phyloP scores from a whole-genome alignment of 2,888 invertebrate species.

The Drosophila infuscata region DNA sequence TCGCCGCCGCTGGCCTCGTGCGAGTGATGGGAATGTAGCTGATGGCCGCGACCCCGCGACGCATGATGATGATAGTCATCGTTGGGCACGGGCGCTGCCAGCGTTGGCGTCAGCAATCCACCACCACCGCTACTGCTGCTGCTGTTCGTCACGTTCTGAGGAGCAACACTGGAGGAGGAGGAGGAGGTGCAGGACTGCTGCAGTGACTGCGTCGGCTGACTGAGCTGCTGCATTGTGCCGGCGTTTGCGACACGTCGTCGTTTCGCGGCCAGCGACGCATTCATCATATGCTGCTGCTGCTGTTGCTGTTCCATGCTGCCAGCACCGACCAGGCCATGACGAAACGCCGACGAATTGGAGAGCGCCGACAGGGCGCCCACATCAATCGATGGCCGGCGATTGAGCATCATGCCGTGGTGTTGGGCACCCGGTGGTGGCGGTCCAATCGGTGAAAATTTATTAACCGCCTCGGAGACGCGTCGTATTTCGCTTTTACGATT shows the following conservation, averaged over 20 bases:
- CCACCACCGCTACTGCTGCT: constrained; percentile 40
- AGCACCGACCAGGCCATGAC: constrained; percentile 77
- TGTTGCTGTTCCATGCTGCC: constrained; percentile 71
- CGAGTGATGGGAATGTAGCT: constrained; percentile 86
- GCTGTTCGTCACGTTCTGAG: constrained; percentile 1
- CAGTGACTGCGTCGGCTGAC: constrained; percentile 53
- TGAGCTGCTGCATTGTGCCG: constrained; percentile 49
- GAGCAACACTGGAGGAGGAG: constrained; percentile 5
- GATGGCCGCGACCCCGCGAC: constrained; percentile 86
- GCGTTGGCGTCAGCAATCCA: constrained; percentile 28
- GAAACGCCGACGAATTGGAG: constrained; percentile 64
- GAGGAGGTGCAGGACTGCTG: constrained; percentile 21
- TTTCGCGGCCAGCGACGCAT: constrained; percentile 85
- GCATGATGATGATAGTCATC: constrained; percentile 84
- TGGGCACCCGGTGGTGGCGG: constrained; percentile 62
- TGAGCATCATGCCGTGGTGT: constrained; percentile 78
- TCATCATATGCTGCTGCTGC: constrained; percentile 66
- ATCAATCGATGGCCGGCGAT: constrained; percentile 86
- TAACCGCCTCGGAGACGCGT: constrained; percentile 85
- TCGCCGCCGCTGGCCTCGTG: constrained; percentile 87
- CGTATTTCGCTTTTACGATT: constrained; percentile 86
- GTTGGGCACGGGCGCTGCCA: constrained; percentile 67
- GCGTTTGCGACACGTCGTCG: constrained; percentile 85
- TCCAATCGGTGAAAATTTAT: constrained; percentile 70
- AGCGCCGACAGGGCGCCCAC: constrained; percentile 79